phyloP scores from a whole-genome alignment of 1,140 invertebrate species.

The Ceratina calcarata region DNA sequence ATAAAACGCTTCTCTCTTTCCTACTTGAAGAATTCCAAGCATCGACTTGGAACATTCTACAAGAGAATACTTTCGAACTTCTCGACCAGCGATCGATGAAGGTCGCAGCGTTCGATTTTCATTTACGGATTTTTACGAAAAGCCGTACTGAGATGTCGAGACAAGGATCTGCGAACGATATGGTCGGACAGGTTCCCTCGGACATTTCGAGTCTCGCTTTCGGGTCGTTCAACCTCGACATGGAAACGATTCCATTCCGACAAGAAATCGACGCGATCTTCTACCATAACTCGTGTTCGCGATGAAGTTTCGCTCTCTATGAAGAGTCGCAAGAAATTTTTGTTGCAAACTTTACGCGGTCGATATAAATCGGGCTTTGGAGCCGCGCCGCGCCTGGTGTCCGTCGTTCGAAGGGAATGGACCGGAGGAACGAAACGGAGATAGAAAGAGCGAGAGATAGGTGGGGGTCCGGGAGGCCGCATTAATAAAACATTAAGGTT shows the following conservation, averaged over 20 bases:
- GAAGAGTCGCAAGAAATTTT: too few species aligned
- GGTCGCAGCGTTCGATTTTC: background rate
- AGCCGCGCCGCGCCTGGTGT: constrained; percentile 26
- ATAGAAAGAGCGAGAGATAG: constrained; percentile 22
- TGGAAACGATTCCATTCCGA: too few species aligned
- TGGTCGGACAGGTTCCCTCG: constrained; percentile 21
- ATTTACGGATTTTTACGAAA: constrained; percentile 9
- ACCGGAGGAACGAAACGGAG: constrained; percentile 42
- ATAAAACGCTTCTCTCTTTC: background rate
- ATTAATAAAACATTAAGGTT: constrained; percentile 82
- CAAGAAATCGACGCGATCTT: too few species aligned
- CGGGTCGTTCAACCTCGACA: too few species aligned
- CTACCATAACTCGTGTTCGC: too few species aligned
- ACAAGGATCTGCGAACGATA: constrained; percentile 53
- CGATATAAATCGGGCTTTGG: too few species aligned
- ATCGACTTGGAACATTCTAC: background rate
- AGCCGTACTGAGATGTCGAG: constrained; percentile 46
- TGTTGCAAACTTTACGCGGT: too few species aligned
- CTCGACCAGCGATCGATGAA: background rate
- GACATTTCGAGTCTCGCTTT: too few species aligned
- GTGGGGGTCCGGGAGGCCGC: constrained; percentile 67
- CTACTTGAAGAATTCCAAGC: background rate
- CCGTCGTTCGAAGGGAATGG: background rate
- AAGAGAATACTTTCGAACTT: too few species aligned
- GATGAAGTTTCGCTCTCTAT: too few species aligned